Base-by-base conservation (phyloP, 2,888 invertebrate genomes). In the Heliconius ismenius region DNA sequence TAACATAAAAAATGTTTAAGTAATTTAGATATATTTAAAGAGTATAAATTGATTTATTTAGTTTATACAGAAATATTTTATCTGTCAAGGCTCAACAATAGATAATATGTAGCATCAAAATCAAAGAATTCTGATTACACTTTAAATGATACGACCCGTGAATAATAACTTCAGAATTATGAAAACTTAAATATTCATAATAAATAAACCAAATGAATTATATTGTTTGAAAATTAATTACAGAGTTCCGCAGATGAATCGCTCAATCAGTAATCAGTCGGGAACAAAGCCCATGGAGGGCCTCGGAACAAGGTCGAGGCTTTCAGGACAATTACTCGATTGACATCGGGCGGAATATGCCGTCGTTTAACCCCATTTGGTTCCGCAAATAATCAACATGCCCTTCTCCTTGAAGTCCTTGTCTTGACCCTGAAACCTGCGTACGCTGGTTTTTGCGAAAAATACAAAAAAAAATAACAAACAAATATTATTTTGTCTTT, bases 381-480 rank as follows among this genome's bases (percentile, higher is more conserved):
- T 81, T 77, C 79, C 81, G 76, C 80, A 81, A 80, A 80, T 81
- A 75, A 80, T 80, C 82, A 82, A 82, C 84, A 83, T 79, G 76
- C 78, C 76, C 75, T 79, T 74, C 43, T 72, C 75, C 73, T 78
- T 75, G 77, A 79, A 88, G 89, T 89, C 90, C 92, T 91, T 91
- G 89, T 88, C 85, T 88, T 92, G 92, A 91, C 92, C 92, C 90
- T 91, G 92, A 92, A 81, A 80, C 62, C 69, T 74, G 62, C 64
- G 73, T 62, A 65, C 77, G 69, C 54, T 73, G 24, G 36, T 26
- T 63, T 18, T 69, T 63, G 24, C 70, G 36, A 49, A 64, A 70
- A 32, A 15, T 28, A 13, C 1, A n/a, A 36, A 58, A 21, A 43
- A 11, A 39, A 39, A 39, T 0, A 11, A n/a, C n/a, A 1, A 24